Base-by-base conservation (phyloP, 1,140 invertebrate species). In the Hylaeus anthracinus region DNA sequence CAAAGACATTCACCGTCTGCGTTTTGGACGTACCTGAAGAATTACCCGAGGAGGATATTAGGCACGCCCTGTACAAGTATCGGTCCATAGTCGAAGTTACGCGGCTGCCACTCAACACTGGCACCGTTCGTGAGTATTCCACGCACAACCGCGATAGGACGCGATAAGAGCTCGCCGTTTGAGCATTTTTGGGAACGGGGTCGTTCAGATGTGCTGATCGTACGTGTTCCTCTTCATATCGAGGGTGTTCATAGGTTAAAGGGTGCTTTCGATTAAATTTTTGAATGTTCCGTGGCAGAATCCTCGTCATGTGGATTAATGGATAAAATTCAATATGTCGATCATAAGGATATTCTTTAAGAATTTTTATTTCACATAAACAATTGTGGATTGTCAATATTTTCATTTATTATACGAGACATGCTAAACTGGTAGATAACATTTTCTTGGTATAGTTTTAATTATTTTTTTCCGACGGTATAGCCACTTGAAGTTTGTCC, bases 1-100 rank as follows among this genome's bases (percentile, higher is more conserved):
- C 97, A 81, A 97, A 97, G 92, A 97, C 96, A 6, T 97, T 97
- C 86, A 96, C 96, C 0, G 94, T 97, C 64, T 96, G 96, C 87
- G 96, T 97, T 58, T 94, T 97, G 78, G 97, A 97, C 88, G 96
- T 97, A 55, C 97, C 97, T 0, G 96, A 97, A 87, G 97, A 97
- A 88, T 92, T 97, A 64, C 97, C 97, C 0, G 96, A 97, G 87
- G 97, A 97, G 86, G 97, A 97, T 88, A 96, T 97, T 56, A 94
- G 97, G 45, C 96, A 97, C 88, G 96, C 96, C 72, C 94, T 97
- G 67, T 97, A 96, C 93, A 96, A 97, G 92, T 97, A 96, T 90
- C 94, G 95, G 67, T 97, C 96, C 6, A 95, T 97, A 76, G 96
- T 97, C 55, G 96, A 97, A 91, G 95, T 96, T 43, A 95, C 95